A percentile compares a stretch with the other conserved stretches of the same genome.
Conservation (phyloP, 30 jellyfish, hydroid and myxozoan genomes). For the Nemopilema nomurai region DNA sequence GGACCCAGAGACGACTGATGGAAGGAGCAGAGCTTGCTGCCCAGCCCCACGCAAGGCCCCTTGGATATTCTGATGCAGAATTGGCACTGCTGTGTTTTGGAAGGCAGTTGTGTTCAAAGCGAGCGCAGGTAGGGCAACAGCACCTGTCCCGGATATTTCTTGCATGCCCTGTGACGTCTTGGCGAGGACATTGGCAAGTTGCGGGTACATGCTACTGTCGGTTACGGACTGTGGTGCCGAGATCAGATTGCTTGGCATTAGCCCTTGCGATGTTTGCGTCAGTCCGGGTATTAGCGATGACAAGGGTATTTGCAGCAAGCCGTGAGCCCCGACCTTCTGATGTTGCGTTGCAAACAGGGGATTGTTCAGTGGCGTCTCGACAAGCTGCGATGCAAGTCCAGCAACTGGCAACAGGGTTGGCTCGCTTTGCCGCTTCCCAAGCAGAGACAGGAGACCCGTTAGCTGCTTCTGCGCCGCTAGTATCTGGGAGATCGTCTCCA, state of each 20-base stretch:
- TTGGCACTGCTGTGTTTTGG: constrained; percentile 39
- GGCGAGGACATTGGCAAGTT: constrained; percentile 34
- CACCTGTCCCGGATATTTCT: constrained; percentile 14
- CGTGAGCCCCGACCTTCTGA: constrained; percentile 29
- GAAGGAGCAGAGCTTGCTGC: constrained; percentile 50
- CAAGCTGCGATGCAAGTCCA: constrained; percentile 57
- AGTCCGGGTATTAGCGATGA: constrained; percentile 57
- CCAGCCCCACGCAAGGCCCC: constrained; percentile 46
- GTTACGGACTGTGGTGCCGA: constrained; percentile 9
- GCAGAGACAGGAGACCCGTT: constrained; percentile 59
- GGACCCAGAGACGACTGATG: constrained; percentile 60
- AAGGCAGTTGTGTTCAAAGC: constrained; percentile 29
- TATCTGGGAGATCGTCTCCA: constrained; percentile 66
- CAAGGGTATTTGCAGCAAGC: constrained; percentile 57
- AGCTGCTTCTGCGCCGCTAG: constrained; percentile 79
- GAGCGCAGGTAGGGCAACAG: constrained; percentile 49
- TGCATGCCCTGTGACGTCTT: constrained; percentile 45
- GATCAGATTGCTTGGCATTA: constrained; percentile 20
- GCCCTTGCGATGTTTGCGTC: constrained; percentile 54
- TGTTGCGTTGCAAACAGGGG: constrained; percentile 57
- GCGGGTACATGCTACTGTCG: constrained; percentile 22
- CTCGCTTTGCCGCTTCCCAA: constrained; percentile 56
- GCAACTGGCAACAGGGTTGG: constrained; percentile 50
- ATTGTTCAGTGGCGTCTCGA: constrained; percentile 73
- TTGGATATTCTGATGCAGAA: constrained; percentile 57